Percentiles rank a stretch among this genome's conserved stretches.
phyloP scores from a whole-genome alignment of 1,140 invertebrate genomes.

The Bombus pyrosoma region DNA sequence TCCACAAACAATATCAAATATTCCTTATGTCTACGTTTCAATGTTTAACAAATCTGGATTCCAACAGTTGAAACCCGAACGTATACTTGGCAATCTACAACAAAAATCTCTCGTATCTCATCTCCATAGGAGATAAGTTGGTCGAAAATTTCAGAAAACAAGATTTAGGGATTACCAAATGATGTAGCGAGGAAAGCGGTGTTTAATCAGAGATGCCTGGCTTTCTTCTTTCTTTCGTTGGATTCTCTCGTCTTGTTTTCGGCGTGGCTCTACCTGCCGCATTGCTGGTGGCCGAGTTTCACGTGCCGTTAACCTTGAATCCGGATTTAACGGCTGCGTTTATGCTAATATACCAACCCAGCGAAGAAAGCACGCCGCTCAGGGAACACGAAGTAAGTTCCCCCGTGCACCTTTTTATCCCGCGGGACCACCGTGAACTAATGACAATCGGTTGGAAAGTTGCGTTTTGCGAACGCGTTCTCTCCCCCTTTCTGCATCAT shows the following conservation, averaged over 20 bases:
- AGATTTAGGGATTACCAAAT: not conserved
- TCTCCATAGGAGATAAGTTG: not conserved
- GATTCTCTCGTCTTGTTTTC: constrained; percentile 35
- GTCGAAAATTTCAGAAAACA: not conserved
- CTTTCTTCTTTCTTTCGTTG: constrained; percentile 13
- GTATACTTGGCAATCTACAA: not conserved
- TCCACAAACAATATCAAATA: too few relatives aligned
- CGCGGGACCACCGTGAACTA: constrained; percentile 41
- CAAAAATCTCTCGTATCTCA: not conserved
- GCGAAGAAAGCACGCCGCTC: constrained; percentile 29
- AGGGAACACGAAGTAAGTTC: not conserved
- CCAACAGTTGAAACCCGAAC: not conserved
- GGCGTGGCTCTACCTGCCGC: constrained; percentile 42
- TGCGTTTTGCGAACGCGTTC: not conserved
- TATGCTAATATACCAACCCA: constrained; percentile 53
- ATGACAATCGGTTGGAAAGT: constrained; percentile 41
- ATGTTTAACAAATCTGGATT: not conserved
- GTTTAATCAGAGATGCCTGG: not conserved
- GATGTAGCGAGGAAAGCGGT: constrained; percentile 15
- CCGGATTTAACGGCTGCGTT: constrained; percentile 60
- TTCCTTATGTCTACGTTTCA: not conserved
- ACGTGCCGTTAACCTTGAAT: constrained; percentile 65
- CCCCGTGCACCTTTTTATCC: constrained; percentile 27
- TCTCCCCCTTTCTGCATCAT: constrained; percentile 9
- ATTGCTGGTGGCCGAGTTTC: constrained; percentile 59